Percentiles rank a stretch among this genome's conserved stretches.
Conservation (phyloP, 2,888 invertebrate species). For the Caenorhabditis zanzibari region DNA sequence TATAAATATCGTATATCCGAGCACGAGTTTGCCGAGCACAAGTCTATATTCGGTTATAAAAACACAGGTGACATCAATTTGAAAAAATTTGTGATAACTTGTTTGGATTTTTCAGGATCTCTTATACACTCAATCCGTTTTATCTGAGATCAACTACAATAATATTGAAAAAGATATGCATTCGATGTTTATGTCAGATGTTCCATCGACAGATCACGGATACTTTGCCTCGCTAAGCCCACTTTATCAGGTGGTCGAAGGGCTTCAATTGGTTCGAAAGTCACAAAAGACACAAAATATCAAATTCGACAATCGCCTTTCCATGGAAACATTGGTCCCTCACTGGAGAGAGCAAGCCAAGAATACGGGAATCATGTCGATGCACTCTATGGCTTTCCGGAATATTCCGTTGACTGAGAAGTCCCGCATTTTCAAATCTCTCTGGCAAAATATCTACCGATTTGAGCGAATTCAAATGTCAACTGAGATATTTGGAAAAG, state of each 20-base stretch:
- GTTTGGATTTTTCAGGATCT: constrained; percentile 41
- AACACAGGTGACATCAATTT: constrained; percentile 46
- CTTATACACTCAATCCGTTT: constrained; percentile 34
- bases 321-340: constrained; percentile 46
- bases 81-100: not conserved
- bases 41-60: constrained; percentile 45
- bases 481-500: constrained; percentile 56
- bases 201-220: constrained; percentile 43
- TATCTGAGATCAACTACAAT: constrained; percentile 38
- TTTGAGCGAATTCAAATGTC: constrained; percentile 63
- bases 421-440: constrained; percentile 52
- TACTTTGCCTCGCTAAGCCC: constrained; percentile 44
- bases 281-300: constrained; percentile 25
- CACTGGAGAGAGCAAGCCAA: constrained; percentile 52
- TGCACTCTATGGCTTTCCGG: constrained; percentile 61
- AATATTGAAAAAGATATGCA: constrained; percentile 49
- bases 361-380: constrained; percentile 44
- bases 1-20: constrained; percentile 14
- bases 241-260: constrained; percentile 39
- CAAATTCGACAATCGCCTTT: constrained; percentile 49
- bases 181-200: constrained; percentile 37
- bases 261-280: constrained; percentile 43
- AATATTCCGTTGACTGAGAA: constrained; percentile 46
- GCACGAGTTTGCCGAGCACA: constrained; percentile 27
- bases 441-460: constrained; percentile 61